phyloP scores from a whole-genome alignment of 2,888 invertebrate genomes.

The Drosophila acutilabella region DNA sequence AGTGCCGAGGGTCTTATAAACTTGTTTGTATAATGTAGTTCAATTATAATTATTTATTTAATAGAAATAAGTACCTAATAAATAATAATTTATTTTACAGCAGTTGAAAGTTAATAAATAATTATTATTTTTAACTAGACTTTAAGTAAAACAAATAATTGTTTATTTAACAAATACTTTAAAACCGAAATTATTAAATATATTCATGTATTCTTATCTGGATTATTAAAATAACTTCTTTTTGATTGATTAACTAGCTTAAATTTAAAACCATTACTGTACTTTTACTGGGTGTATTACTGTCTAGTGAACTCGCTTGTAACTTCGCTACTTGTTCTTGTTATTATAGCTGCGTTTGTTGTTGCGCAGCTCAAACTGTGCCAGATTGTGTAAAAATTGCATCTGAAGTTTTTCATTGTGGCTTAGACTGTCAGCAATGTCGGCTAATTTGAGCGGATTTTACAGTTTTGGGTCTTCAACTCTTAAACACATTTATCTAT shows the following conservation, averaged over 20 bases:
- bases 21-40: background rate
- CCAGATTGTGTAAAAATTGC: constrained; percentile 57
- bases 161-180: no score
- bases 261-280: background rate
- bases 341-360: background rate
- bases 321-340: constrained; percentile 12
- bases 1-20: background rate
- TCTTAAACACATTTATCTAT: background rate
- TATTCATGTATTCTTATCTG: no score
- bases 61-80: no score
- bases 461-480: constrained; percentile 8
- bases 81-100: no score
- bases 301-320: background rate
- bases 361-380: constrained; percentile 64
- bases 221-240: no score
- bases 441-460: constrained; percentile 16
- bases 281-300: background rate
- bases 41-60: no score
- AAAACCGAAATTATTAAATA: no score
- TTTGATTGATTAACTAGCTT: no score
- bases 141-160: no score
- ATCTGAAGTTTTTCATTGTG: constrained; percentile 54
- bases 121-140: no score
- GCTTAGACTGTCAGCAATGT: constrained; percentile 38
- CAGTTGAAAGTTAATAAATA: no score